Evolutionary conservation across 1,140 invertebrate genomes (phyloP).

Genomic region (Cryptotermes secundus): DNA sequence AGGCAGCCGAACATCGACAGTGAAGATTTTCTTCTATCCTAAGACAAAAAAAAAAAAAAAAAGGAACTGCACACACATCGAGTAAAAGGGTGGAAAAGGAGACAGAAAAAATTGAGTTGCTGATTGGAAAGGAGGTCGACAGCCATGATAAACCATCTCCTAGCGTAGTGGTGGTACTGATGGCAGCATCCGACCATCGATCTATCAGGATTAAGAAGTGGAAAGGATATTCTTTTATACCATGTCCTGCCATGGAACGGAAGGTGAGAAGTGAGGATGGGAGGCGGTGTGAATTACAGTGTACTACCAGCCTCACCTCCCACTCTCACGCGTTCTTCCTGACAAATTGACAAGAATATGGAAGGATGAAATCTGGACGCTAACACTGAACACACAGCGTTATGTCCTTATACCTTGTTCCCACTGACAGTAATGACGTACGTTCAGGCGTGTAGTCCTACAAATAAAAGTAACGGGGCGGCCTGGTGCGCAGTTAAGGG

Average conservation of each 20-base stretch:
- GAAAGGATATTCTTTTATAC: background rate
- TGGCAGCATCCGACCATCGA: background rate
- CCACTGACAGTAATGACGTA: background rate
- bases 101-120: conserved; percentile 15
- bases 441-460: too few species aligned
- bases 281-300: background rate
- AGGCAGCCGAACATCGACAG: too few species aligned
- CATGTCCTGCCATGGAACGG: background rate
- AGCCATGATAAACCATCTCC: background rate
- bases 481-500: too few species aligned
- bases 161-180: too few species aligned
- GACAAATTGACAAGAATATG: conserved; percentile 17
- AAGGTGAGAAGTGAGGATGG: background rate
- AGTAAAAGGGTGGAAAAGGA: background rate
- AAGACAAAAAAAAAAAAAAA: background rate
- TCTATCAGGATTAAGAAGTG: conserved; percentile 12
- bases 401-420: background rate
- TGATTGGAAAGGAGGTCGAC: background rate
- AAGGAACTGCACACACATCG: background rate
- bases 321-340: background rate
- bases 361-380: background rate
- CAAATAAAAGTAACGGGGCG: too few species aligned
- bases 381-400: too few species aligned
- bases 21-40: background rate
- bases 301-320: background rate